Evolutionary conservation across 2,888 invertebrate genomes (phyloP).

Genomic region (Zaprionus bogoriensis): DNA sequence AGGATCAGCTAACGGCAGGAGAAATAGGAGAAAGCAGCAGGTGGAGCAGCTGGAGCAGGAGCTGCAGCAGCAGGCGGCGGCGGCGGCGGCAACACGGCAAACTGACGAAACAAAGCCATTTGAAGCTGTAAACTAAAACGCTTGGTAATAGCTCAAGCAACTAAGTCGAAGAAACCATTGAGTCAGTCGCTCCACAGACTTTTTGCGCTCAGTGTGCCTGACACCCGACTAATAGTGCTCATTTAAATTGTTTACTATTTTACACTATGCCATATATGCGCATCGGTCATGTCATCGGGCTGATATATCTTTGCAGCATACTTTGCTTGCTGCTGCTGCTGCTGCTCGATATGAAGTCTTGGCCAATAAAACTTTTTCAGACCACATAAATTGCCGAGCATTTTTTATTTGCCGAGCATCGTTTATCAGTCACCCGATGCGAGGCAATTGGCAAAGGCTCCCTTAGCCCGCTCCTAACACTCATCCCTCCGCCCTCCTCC

Average conservation of each 20-base stretch:
- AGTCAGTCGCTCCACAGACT: neutral
- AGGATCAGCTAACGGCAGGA: neutral
- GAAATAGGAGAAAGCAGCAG: neutral
- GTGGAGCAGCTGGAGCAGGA: no score
- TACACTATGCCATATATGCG: neutral
- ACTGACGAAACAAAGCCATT: conserved; percentile 3
- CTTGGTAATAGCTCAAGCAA: conserved; percentile 16
- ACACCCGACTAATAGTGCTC: neutral
- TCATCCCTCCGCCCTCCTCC: neutral
- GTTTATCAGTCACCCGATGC: conserved; percentile 64
- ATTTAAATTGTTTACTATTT: conserved; percentile 3
- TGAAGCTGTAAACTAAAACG: conserved; percentile 13
- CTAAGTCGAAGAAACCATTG: neutral
- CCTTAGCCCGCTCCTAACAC: neutral
- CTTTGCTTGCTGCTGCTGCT: conserved; percentile 3
- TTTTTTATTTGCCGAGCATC: conserved; percentile 71
- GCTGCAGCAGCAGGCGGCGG: no score
- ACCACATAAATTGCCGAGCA: conserved; percentile 68
- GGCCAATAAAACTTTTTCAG: conserved; percentile 64
- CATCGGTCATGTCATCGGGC: conserved; percentile 13
- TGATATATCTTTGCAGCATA: conserved; percentile 6
- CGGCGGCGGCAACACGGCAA: no score
- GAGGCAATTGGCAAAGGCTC: conserved; percentile 42
- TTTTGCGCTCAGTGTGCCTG: neutral
- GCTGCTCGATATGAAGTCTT: conserved; percentile 41